A percentile compares a stretch with the other conserved stretches of the same genome.
These are phyloP conservation scores for Lordiphosa collinella DNA, from an alignment of 1,140 invertebrate genomes.

Conservation along the genomic window DNA sequence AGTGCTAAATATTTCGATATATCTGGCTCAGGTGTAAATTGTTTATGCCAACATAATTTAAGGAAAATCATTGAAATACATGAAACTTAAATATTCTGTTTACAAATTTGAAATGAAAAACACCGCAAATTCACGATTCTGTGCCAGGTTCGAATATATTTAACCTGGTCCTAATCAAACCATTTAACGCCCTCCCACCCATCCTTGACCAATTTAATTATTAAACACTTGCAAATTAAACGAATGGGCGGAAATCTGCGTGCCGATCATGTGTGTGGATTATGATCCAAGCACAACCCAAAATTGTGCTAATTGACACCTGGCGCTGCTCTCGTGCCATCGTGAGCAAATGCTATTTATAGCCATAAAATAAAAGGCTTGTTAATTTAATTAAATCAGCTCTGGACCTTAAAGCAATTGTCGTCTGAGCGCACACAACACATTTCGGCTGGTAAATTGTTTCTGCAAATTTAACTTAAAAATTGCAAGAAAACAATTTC, in stretches of 20 bases:
- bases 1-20: background rate
- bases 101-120: constrained; percentile 1
- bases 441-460: background rate
- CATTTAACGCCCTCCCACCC: constrained; percentile 8
- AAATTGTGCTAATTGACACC: constrained; percentile 7
- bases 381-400: constrained; percentile 7
- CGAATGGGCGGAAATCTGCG: constrained; percentile 1
- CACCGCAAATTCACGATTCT: background rate
- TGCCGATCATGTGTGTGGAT: background rate
- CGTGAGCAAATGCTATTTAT: constrained; percentile 8
- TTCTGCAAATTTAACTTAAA: too few species aligned
- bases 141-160: constrained; percentile 3
- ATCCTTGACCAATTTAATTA: background rate
- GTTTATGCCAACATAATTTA: constrained; percentile 7
- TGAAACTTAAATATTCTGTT: background rate
- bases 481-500: background rate
- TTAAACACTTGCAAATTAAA: constrained; percentile 3
- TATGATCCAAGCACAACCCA: background rate
- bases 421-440: background rate
- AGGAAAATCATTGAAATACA: background rate
- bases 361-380: constrained; percentile 1
- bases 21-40: constrained; percentile 6
- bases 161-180: constrained; percentile 2
- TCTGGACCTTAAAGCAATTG: too few species aligned
- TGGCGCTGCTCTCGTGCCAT: background rate